Base-by-base conservation (phyloP, 64 coral and sea anemone genomes). In the Stylophora pistillata region DNA sequence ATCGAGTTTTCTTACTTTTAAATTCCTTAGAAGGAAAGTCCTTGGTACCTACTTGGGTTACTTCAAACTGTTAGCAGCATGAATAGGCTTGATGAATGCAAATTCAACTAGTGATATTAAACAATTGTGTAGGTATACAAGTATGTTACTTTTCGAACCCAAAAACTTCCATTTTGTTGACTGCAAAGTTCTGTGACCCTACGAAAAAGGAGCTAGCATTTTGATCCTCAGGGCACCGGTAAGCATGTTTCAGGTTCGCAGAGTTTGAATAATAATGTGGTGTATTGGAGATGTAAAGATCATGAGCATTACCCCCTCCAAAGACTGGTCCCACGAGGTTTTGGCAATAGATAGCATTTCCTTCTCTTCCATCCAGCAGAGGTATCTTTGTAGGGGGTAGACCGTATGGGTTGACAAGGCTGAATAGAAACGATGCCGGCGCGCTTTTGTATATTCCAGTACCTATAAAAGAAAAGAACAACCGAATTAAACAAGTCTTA, bases 141-240 rank as follows among this genome's bases (percentile, higher is more conserved):
- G 61, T 21, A 21, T 64, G 5, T 64, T 17, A 64, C 13, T 64
- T 23, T 18, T 64, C 73, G 31, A 76, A 17, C 27, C 66, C 73
- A 55, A 74, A 88, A 52, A 88, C 86, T 61, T 88, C 86, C 10
- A 88, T 26, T 56, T 88, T 72, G 9, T n/a, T 13, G 53, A 88
- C 21, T 27, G 7, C 76, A 55, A 88, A 88, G 15, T n/a, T 88
- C 31, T 74, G 56, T 10, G 20, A 75, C 12, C 86, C 86, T 2
- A 55, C 16, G 10, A 88, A 63, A 41, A 88, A 88, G 17, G 58
- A 5, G 23, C 47, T 70, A 16, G 71, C 15, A 33, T 74, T 52
- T 31, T 88, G 61, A 11, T 54, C 53, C 14, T 23, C n/a, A 17
- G 86, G 86, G 31, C 86, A 88, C 54, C 76, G 30, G 55, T 74